Conservation (phyloP, 2,888 invertebrate species). For the Troilus luridus region DNA sequence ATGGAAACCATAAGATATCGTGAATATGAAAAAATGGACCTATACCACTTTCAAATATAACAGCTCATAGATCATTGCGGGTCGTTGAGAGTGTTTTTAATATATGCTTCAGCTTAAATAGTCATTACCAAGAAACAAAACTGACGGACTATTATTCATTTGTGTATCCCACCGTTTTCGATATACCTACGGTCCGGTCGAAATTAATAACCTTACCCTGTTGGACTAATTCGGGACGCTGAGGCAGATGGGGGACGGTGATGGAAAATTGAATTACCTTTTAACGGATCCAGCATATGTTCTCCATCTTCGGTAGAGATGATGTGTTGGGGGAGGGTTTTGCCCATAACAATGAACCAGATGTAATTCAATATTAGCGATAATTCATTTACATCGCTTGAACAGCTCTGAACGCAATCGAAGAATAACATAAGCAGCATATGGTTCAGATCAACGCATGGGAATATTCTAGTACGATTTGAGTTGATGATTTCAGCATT, state of each 20-base stretch:
- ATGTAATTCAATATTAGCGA: background rate
- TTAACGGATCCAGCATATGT: slow-evolving; percentile 24
- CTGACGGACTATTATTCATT: background rate
- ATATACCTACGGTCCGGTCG: background rate
- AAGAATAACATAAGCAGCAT: background rate
- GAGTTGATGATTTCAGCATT: too few species aligned
- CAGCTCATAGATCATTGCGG: too few species aligned
- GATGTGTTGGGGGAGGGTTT: background rate
- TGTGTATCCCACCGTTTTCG: background rate
- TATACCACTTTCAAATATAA: too few species aligned
- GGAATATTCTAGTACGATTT: background rate
- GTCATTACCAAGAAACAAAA: background rate
- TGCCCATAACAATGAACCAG: background rate
- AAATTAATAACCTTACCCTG: background rate
- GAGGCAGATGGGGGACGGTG: slow-evolving; percentile 30
- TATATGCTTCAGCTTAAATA: background rate
- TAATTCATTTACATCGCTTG: background rate
- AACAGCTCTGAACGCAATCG: background rate
- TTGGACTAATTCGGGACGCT: slow-evolving; percentile 19
- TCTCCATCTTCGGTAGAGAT: background rate
- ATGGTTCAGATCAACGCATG: background rate
- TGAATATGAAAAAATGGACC: too few species aligned
- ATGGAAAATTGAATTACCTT: slow-evolving; percentile 31
- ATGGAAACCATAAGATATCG: too few species aligned
- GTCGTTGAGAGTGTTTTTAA: background rate